Conservation (phyloP, 2,797 vertebrate species). For the Cheirogaleus major region DNA sequence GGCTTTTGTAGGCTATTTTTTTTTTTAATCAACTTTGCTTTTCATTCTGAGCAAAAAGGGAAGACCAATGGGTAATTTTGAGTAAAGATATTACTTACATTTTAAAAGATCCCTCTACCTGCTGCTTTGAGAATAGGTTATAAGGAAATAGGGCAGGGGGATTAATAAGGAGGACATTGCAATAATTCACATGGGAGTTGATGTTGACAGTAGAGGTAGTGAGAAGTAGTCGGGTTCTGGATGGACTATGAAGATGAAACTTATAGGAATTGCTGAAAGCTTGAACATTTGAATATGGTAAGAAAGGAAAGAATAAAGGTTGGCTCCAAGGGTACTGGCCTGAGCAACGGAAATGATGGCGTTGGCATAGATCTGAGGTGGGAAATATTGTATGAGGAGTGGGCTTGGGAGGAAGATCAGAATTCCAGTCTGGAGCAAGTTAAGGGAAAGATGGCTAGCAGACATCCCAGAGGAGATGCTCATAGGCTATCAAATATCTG, state of each 20-base stretch:
- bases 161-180: neutral
- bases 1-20: neutral
- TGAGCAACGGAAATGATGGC: neutral
- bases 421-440: neutral
- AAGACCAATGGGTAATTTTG: neutral
- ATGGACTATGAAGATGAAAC: neutral
- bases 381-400: neutral
- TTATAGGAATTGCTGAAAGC: neutral
- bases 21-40: neutral
- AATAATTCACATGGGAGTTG: neutral
- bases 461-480: neutral
- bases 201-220: neutral
- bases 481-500: neutral
- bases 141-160: neutral
- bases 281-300: neutral
- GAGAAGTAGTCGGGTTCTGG: neutral
- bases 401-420: neutral
- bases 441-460: neutral
- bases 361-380: neutral
- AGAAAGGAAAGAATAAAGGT: neutral
- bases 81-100: neutral
- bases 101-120: neutral
- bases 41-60: neutral
- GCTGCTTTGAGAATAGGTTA: neutral
- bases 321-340: neutral